Evolutionary conservation across 1,140 invertebrate species (phyloP).

Genomic region (Cherax quadricarinatus): DNA sequence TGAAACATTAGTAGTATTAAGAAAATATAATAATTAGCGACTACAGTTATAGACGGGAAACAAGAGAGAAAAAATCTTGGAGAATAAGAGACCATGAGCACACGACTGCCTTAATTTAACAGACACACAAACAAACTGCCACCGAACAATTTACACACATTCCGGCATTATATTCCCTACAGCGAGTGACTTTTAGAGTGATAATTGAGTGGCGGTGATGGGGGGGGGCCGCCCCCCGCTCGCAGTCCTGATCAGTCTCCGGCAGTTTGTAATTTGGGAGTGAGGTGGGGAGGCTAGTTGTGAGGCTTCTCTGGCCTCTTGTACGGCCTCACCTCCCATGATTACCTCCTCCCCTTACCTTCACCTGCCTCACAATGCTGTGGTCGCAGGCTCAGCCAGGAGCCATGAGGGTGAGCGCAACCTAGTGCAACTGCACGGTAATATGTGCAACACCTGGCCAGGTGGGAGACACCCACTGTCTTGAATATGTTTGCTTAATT

Average conservation of each 20-base stretch:
- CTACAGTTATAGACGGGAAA: too few species aligned
- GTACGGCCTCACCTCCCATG: conserved; percentile 44
- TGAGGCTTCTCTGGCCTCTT: conserved; percentile 41
- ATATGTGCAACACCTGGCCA: background rate
- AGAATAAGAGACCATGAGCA: too few species aligned
- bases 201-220: background rate
- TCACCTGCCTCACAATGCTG: conserved; percentile 36
- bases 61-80: too few species aligned
- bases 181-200: background rate
- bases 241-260: conserved; percentile 36
- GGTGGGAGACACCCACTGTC: conserved; percentile 36
- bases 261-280: conserved; percentile 62
- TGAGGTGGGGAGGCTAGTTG: conserved; percentile 36
- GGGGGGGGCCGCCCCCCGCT: conserved; percentile 3
- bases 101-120: background rate
- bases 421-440: background rate
- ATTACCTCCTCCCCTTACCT: conserved; percentile 38
- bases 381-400: background rate
- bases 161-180: background rate
- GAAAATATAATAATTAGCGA: too few species aligned
- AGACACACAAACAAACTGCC: background rate
- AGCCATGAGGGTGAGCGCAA: background rate
- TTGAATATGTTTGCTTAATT: conserved; percentile 63
- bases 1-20: too few species aligned
- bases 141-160: conserved; percentile 2